These are phyloP conservation scores for Sylvia borin DNA, from an alignment of 2,797 vertebrate species.

Conservation along the genomic window DNA sequence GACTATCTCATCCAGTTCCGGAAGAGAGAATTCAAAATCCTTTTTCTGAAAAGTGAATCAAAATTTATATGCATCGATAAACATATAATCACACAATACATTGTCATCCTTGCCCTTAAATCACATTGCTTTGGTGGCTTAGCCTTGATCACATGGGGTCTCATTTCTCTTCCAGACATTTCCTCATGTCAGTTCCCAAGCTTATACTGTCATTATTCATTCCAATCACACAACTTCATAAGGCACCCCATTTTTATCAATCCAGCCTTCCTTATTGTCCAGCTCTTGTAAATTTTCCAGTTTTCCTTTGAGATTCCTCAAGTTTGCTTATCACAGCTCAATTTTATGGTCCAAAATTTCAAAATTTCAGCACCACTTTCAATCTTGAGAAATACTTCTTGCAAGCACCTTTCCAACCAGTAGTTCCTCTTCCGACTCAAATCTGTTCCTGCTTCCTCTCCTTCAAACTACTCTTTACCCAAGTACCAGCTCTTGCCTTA, in stretches of 20 bases:
- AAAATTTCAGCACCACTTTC: neutral
- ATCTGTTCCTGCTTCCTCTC: neutral
- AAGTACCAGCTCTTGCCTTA: neutral
- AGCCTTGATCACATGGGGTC: neutral
- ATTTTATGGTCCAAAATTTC: neutral
- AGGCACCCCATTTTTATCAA: neutral
- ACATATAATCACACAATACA: neutral
- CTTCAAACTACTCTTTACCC: neutral
- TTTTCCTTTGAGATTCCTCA: neutral
- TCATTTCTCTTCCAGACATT: neutral
- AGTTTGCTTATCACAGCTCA: neutral
- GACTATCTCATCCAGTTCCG: neutral
- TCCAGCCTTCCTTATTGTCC: neutral
- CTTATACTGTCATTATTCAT: neutral
- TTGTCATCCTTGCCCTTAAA: neutral
- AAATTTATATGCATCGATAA: neutral
- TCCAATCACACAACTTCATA: neutral
- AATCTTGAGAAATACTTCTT: neutral
- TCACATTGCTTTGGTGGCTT: neutral
- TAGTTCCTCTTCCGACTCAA: neutral
- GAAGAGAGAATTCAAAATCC: neutral
- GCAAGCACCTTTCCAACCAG: neutral
- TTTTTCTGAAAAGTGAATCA: neutral
- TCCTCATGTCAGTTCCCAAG: neutral
- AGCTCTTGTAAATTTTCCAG: neutral